Evolutionary conservation across 2,888 invertebrate genomes (phyloP).

Genomic region (Caenorhabditis sinica): DNA sequence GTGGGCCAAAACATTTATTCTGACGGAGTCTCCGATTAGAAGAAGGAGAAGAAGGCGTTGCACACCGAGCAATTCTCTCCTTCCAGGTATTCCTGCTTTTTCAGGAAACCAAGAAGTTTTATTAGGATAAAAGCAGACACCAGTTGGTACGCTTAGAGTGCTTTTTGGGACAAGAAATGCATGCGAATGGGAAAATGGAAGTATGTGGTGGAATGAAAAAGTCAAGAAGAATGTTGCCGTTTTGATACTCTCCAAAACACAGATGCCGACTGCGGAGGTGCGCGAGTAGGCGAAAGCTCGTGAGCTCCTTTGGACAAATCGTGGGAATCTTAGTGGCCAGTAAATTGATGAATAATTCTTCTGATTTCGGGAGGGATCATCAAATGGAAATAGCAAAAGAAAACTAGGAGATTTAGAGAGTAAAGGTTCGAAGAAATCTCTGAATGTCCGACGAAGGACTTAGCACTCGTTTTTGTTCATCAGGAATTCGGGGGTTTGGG

Average conservation of each 20-base stretch:
- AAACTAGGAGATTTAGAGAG: slow-evolving; percentile 27
- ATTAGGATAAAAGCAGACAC: slow-evolving; percentile 29
- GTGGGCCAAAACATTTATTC: slow-evolving; percentile 38
- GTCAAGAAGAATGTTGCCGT: slow-evolving; percentile 39
- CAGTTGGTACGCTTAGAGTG: slow-evolving; percentile 25
- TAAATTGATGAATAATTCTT: slow-evolving; percentile 59
- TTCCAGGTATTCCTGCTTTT: slow-evolving; percentile 5
- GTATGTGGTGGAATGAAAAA: neutral
- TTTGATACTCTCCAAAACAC: slow-evolving; percentile 33
- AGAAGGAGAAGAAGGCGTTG: slow-evolving; percentile 17
- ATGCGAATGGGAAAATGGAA: slow-evolving; percentile 27
- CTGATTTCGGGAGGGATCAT: slow-evolving; percentile 57
- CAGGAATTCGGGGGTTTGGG: slow-evolving; percentile 17
- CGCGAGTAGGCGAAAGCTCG: slow-evolving; percentile 54
- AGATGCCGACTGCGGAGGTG: slow-evolving; percentile 19
- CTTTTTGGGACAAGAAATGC: slow-evolving; percentile 37
- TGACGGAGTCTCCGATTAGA: slow-evolving; percentile 40
- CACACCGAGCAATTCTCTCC: neutral
- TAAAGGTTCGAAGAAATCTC: slow-evolving; percentile 49
- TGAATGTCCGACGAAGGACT: slow-evolving; percentile 29
- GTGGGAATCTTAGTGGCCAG: slow-evolving; percentile 54
- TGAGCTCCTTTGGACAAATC: slow-evolving; percentile 50
- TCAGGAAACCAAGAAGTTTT: slow-evolving; percentile 26
- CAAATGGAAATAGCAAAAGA: slow-evolving; percentile 26
- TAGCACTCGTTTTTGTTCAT: slow-evolving; percentile 22